phyloP scores from a whole-genome alignment of 2,888 invertebrate species.

The Cynaeus angustus region DNA sequence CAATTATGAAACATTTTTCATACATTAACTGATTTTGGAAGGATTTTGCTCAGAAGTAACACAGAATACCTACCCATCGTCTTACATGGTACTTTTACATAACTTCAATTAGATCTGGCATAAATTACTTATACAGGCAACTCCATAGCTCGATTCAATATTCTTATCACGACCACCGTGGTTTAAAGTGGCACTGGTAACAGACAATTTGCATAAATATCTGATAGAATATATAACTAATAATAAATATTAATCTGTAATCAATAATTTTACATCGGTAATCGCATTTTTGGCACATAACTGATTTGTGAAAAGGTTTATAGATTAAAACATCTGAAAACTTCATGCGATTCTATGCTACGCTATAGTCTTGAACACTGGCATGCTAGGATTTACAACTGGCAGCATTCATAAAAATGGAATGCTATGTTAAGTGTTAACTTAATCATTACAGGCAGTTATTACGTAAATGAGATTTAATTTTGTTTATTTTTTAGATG shows the following conservation, averaged over 20 bases:
- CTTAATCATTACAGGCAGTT: constrained; percentile 23
- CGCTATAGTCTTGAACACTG: constrained; percentile 24
- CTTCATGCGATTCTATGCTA: constrained; percentile 9
- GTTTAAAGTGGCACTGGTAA: constrained; percentile 24
- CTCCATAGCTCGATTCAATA: constrained; percentile 26
- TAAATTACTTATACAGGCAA: constrained; percentile 34
- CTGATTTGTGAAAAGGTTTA: not conserved
- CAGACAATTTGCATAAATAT: constrained; percentile 38
- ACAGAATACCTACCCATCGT: not conserved
- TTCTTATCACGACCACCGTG: constrained; percentile 15
- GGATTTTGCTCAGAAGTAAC: not conserved
- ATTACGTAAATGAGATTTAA: constrained; percentile 22
- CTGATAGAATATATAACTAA: constrained; percentile 46
- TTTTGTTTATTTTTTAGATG: constrained; percentile 3
- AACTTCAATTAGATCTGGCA: constrained; percentile 9
- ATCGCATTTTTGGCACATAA: constrained; percentile 41
- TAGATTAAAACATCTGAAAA: constrained; percentile 14
- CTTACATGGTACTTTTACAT: not conserved
- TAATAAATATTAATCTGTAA: constrained; percentile 15
- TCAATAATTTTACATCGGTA: constrained; percentile 21
- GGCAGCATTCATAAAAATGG: constrained; percentile 36
- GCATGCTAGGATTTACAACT: constrained; percentile 41
- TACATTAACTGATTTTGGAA: no score
- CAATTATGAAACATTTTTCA: no score
- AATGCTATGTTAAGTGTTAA: constrained; percentile 25